Base-by-base conservation (phyloP, 2,888 invertebrate species). In the Tetropium fuscum region DNA sequence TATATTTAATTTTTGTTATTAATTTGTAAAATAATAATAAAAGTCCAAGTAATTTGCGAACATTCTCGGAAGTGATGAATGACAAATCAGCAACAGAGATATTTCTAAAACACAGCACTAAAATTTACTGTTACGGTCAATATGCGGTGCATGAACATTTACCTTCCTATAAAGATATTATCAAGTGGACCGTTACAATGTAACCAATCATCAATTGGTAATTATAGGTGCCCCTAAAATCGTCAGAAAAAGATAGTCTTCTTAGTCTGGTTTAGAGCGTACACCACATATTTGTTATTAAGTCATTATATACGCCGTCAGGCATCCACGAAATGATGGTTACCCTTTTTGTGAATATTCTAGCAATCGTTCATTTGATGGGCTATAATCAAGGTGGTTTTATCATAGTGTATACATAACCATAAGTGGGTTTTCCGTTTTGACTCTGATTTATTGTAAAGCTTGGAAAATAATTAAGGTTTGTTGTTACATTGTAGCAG, bases 241-340 rank as follows among this genome's bases (percentile, higher is more conserved):
- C 36, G 22, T 13, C 15, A 48, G 7, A 34, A 34, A 32, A 36
- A 16, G 11, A 48, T 20, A 10, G 13, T 20, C 10, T 20, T 5
- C 34, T 22, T 13, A n/a, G 51, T 49, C 40, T 27, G 56, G 58
- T 58, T 53, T 43, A 56, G 58, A 45, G 20, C 22, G 54, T 53
- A 64, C 44, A 49, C 44, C 36, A 38, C 53, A 27, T 48, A 58
- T 60, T 43, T 56, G 22, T 22, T 36, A 64, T 64, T 64, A 64
- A 64, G 60, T 61, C 60, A 61, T 64, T 64, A 64, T 56, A 55
- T 58, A 60, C 58, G 56, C 60, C 60, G 64, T 58, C 59, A 63
- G 59, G 58, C 59, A 59, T 63, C 30, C 13, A 5, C 15, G 5
- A 20, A 18, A 22, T 48, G 16, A 13, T 47, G 47, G 16, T 47